Conservation (phyloP, 2,113 vertebrate genomes). For the Rattus rattus region DNA sequence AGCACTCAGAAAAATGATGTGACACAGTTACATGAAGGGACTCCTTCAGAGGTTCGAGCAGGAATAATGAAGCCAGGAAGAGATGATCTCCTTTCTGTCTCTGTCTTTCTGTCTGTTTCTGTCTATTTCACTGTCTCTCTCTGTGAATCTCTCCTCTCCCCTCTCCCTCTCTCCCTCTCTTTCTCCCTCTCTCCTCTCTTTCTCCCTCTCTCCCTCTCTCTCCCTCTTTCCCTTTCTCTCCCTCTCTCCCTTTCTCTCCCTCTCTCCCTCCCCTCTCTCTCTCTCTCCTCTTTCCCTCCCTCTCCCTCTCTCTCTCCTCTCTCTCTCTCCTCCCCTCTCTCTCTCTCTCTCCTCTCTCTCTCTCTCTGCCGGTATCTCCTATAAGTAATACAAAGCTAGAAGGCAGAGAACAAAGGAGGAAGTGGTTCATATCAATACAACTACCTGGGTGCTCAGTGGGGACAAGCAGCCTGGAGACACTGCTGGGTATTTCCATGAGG, state of each 20-base stretch:
- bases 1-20: neutral
- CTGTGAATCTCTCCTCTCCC: neutral
- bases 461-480: neutral
- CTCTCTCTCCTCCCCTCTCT: too few relatives aligned
- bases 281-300: neutral
- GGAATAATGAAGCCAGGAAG: neutral
- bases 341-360: neutral
- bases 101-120: neutral
- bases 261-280: neutral
- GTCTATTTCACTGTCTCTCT: neutral
- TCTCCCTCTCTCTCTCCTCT: neutral
- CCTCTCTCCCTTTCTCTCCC: neutral
- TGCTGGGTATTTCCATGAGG: neutral
- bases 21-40: neutral
- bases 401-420: neutral
- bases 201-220: too few relatives aligned
- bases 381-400: slow-evolving; percentile 5
- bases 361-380: neutral
- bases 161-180: neutral
- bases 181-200: neutral
- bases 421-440: neutral
- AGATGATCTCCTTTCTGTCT: neutral
- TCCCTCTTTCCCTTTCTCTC: neutral
- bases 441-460: neutral
- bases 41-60: neutral